Base-by-base conservation (phyloP, 2,888 invertebrate genomes). In the Nomada lathburiana region DNA sequence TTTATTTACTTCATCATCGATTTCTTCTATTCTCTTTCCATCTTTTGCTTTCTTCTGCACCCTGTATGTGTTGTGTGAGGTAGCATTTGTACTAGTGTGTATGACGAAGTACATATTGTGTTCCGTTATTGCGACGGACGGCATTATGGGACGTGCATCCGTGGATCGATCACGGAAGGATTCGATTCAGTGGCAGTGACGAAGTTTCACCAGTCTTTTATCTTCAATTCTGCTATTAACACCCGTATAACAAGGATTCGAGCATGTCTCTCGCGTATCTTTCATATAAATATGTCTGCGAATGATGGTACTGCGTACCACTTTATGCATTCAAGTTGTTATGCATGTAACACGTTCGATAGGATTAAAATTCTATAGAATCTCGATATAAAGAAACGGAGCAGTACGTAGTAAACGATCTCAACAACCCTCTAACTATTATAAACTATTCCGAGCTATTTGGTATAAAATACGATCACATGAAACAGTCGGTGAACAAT, bases 41-140 rank as follows among this genome's bases (percentile, higher is more conserved):
- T 86, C 88, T 85, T 89, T 68, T 47, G 13, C 59, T 59, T 60
- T 67, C 57, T 89, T 89, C 91, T 91, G 92, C 93, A 93, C 93
- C 93, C 93, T 94, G 93, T 94, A 92, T 92, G 89, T 92, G 89
- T 90, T 92, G 90, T 91, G 90, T 93, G 93, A 93, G 93, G 93
- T 93, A 93, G 91, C 89, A 92, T 93, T 93, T 93, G 93, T 93
- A 93, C 93, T 93, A 89, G 89, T 91, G 86, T 89, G 44, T 73
- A 85, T 89, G 89, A 90, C 91, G 87, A 90, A 91, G 89, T 89
- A 91, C 36, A 36, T 91, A 13, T 57, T 89, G 89, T 90, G 87
- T 90, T 87, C 89, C 83, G 82, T 88, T 89, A 86, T 80, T 86
- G 78, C 80, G 79, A 77, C 75, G 77, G 73, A 78, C 82, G 81